Percentiles rank a stretch among this genome's conserved stretches.
phyloP scores from a whole-genome alignment of 2,888 invertebrate species.

The Hirtodrosophila confusa region DNA sequence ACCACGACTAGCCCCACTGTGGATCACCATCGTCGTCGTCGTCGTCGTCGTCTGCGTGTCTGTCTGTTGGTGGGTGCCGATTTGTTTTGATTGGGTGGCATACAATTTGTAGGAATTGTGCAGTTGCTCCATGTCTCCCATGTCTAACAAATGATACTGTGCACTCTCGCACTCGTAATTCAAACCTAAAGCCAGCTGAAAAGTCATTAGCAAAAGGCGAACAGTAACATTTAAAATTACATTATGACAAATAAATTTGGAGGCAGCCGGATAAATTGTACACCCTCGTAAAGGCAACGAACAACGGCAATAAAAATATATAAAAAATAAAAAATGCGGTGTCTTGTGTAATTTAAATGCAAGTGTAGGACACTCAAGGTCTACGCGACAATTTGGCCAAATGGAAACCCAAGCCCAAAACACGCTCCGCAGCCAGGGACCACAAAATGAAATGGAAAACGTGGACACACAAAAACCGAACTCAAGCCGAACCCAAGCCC shows the following conservation, averaged over 20 bases:
- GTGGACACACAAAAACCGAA: too few relatives aligned
- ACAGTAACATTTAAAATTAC: constrained; percentile 67
- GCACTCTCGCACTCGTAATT: constrained; percentile 31
- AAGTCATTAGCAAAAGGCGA: constrained; percentile 43
- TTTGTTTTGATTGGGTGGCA: constrained; percentile 59
- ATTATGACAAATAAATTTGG: constrained; percentile 59
- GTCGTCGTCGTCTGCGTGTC: constrained; percentile 38
- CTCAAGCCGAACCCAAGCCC: background rate
- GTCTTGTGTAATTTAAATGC: constrained; percentile 57
- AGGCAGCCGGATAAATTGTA: constrained; percentile 27
- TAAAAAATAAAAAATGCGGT: constrained; percentile 6
- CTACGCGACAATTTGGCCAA: constrained; percentile 73
- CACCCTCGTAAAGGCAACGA: constrained; percentile 55
- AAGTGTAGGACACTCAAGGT: constrained; percentile 64
- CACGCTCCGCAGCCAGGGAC: constrained; percentile 20
- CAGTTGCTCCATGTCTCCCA: background rate
- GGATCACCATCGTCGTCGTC: constrained; percentile 19
- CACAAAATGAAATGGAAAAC: constrained; percentile 11
- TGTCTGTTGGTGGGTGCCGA: constrained; percentile 51
- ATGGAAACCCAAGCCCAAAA: constrained; percentile 37
- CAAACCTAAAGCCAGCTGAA: constrained; percentile 29
- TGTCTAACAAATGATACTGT: constrained; percentile 32
- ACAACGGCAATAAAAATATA: constrained; percentile 13
- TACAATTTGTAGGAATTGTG: constrained; percentile 63
- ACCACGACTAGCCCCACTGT: constrained; percentile 63